Evolutionary conservation across 2,113 vertebrate genomes (phyloP).

Genomic region (Barbus barbus): DNA sequence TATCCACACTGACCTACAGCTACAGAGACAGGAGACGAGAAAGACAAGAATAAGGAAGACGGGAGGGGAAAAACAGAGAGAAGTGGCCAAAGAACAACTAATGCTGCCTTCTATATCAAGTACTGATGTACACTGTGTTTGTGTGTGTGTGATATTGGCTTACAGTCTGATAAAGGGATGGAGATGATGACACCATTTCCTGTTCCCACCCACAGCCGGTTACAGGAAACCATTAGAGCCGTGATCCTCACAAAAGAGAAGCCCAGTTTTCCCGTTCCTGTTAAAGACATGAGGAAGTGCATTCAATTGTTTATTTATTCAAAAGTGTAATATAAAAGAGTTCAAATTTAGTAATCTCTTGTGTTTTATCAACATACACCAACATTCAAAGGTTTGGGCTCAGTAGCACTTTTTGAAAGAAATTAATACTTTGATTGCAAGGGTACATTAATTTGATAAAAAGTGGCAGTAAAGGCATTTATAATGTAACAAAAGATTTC

Average conservation of each 20-base stretch:
- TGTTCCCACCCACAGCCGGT: conserved; percentile 95
- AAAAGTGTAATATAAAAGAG: too few relatives aligned
- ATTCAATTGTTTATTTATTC: too few relatives aligned
- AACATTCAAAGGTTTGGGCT: too few relatives aligned
- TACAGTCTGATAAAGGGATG: conserved; percentile 96
- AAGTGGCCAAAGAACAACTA: background rate
- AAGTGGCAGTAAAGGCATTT: too few relatives aligned
- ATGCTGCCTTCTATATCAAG: background rate
- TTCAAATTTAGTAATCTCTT: too few relatives aligned
- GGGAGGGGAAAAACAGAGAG: too few relatives aligned
- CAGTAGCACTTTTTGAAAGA: too few relatives aligned
- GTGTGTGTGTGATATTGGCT: conserved; percentile 56
- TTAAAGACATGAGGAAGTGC: too few relatives aligned
- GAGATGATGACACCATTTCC: conserved; percentile 98
- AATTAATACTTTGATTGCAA: too few relatives aligned
- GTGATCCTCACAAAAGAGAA: conserved; percentile 98
- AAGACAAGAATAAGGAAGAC: background rate
- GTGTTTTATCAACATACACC: too few relatives aligned
- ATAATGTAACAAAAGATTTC: too few relatives aligned
- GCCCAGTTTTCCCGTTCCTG: conserved; percentile 95
- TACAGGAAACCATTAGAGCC: conserved; percentile 91
- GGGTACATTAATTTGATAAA: too few relatives aligned
- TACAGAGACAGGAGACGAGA: conserved; percentile 34
- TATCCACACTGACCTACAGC: conserved; percentile 86
- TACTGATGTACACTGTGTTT: background rate